Percentiles rank a stretch among this genome's conserved stretches.
Conservation (phyloP, 2,113 vertebrate species). For the Chloebia gouldiae region DNA sequence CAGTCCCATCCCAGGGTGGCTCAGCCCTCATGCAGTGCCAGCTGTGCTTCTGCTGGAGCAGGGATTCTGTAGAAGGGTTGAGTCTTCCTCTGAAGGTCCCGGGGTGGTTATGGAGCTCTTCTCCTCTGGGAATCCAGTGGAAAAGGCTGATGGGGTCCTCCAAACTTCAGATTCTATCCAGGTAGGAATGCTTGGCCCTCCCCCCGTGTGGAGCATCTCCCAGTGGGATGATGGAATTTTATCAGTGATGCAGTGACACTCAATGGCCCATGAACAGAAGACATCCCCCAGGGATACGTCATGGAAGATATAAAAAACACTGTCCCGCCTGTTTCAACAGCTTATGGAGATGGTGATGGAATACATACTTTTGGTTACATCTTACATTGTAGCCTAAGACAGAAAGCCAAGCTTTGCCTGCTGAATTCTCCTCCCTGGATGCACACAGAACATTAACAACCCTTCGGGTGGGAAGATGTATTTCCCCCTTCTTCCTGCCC, state of each 20-base stretch:
- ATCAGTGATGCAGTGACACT: too few relatives aligned
- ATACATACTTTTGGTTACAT: not conserved
- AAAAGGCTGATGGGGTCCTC: not conserved
- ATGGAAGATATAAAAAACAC: not conserved
- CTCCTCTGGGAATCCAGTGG: not conserved
- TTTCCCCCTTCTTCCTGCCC: not conserved
- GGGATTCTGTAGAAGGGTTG: not conserved
- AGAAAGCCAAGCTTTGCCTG: not conserved
- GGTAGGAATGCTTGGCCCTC: not conserved
- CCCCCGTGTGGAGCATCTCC: not conserved
- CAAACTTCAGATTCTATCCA: not conserved
- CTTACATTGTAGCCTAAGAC: not conserved
- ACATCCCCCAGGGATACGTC: not conserved
- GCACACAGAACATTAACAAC: fast-evolving
- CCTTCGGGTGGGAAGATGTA: not conserved
- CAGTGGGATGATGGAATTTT: not conserved
- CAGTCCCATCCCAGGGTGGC: too few relatives aligned
- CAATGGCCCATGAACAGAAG: not conserved
- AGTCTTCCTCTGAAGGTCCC: not conserved
- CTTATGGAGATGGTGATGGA: not conserved
- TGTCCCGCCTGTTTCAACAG: not conserved
- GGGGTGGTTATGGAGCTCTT: not conserved
- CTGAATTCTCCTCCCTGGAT: not conserved
- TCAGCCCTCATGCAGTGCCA: not conserved
- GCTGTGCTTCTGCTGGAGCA: not conserved